phyloP scores from a whole-genome alignment of 2,113 vertebrate genomes.

The Chrysemys picta region DNA sequence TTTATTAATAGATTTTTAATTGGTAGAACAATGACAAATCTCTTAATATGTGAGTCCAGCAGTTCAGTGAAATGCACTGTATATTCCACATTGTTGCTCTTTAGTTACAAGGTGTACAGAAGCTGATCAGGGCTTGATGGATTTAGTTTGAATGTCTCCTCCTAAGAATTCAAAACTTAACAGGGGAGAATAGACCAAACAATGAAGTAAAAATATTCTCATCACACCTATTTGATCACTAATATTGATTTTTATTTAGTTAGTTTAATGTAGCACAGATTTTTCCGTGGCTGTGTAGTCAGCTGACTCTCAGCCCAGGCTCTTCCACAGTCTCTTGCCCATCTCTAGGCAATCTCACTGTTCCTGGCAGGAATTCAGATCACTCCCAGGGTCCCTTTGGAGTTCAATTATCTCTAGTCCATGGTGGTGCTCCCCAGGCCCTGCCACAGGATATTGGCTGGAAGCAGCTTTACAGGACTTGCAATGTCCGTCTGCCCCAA shows the following conservation, averaged over 20 bases:
- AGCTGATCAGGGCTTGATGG: background rate
- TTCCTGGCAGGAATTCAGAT: background rate
- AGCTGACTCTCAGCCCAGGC: background rate
- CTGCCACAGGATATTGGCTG: background rate
- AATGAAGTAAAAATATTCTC: background rate
- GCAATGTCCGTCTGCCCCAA: background rate
- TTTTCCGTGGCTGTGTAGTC: background rate
- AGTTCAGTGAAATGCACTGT: constrained; percentile 14
- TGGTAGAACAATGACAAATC: constrained; percentile 18
- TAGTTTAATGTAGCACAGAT: background rate
- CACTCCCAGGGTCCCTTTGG: background rate
- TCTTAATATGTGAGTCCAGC: background rate
- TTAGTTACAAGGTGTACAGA: background rate
- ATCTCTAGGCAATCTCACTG: background rate
- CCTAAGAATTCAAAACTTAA: background rate
- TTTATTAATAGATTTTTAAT: constrained; percentile 53
- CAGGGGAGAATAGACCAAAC: background rate
- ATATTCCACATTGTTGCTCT: constrained; percentile 10
- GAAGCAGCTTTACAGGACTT: background rate
- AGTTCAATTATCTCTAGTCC: background rate
- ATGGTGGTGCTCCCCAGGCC: background rate
- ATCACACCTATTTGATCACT: background rate
- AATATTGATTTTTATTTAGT: background rate
- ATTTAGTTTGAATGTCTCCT: background rate
- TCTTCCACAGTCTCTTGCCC: background rate